Evolutionary conservation across 1,140 invertebrate species (phyloP).

Genomic region (Lasioglossum albipes): DNA sequence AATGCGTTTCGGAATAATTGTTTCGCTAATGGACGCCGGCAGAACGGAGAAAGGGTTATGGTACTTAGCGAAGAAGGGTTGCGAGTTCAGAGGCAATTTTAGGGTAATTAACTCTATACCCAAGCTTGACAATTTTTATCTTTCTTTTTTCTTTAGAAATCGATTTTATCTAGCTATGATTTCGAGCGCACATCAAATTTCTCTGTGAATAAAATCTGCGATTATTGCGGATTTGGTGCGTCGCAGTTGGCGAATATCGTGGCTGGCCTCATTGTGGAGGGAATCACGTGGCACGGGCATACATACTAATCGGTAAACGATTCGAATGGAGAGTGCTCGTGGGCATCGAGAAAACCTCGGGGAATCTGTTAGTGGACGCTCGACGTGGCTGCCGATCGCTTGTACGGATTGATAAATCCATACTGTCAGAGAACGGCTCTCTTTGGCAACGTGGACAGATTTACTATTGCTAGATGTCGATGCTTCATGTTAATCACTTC

Average conservation of each 20-base stretch:
- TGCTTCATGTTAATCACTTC: too few relatives aligned
- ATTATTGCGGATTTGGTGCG: too few relatives aligned
- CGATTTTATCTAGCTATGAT: too few relatives aligned
- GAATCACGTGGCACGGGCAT: too few relatives aligned
- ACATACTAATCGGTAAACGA: not conserved
- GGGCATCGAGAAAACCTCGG: too few relatives aligned
- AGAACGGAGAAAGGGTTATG: not conserved
- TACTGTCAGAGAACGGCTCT: constrained; percentile 18
- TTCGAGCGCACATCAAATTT: too few relatives aligned
- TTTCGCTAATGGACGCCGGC: constrained; percentile 1
- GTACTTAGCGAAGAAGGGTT: not conserved
- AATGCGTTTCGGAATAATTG: constrained; percentile 20
- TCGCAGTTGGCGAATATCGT: too few relatives aligned
- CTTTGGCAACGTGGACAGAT: not conserved
- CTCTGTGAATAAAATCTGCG: too few relatives aligned
- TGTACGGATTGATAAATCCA: constrained; percentile 51
- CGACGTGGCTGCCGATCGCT: constrained; percentile 20
- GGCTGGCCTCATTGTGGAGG: too few relatives aligned
- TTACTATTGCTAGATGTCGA: not conserved
- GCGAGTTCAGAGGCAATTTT: not conserved
- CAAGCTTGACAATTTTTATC: too few relatives aligned
- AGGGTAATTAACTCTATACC: not conserved
- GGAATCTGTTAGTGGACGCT: not conserved
- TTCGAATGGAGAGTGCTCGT: too few relatives aligned
- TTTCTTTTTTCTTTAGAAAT: too few relatives aligned